These are phyloP conservation scores for Pomatorhinus ruficollis DNA, from an alignment of 2,113 vertebrate species.

Conservation along the genomic window DNA sequence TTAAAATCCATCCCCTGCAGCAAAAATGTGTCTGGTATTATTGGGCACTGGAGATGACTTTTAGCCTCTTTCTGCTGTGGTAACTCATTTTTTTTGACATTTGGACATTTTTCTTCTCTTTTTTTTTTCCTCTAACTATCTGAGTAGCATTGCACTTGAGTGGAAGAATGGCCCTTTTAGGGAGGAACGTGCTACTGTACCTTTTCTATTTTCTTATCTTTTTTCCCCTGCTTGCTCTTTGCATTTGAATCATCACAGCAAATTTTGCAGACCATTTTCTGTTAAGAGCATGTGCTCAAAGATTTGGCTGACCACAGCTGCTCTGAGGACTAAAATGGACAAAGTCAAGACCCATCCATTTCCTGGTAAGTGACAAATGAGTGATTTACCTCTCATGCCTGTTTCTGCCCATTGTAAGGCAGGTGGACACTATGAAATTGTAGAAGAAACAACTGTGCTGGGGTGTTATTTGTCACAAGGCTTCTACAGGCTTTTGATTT, in stretches of 20 bases:
- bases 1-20: neutral
- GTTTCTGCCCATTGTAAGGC: neutral
- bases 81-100: neutral
- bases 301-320: neutral
- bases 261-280: neutral
- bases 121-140: neutral
- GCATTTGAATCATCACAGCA: neutral
- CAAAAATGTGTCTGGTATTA: neutral
- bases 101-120: neutral
- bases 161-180: neutral
- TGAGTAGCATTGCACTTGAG: neutral
- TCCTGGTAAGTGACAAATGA: neutral
- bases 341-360: neutral
- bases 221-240: neutral
- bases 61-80: neutral
- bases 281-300: neutral
- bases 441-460: neutral
- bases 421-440: neutral
- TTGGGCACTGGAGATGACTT: neutral
- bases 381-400: neutral
- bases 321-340: neutral
- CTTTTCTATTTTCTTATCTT: neutral
- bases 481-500: neutral
- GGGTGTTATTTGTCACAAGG: neutral
- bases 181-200: neutral